Evolutionary conservation across 2,113 vertebrate species (phyloP), one percentile per base, ranked within the genome.

Genomic region (Anarhynchus alexandrinus): DNA sequence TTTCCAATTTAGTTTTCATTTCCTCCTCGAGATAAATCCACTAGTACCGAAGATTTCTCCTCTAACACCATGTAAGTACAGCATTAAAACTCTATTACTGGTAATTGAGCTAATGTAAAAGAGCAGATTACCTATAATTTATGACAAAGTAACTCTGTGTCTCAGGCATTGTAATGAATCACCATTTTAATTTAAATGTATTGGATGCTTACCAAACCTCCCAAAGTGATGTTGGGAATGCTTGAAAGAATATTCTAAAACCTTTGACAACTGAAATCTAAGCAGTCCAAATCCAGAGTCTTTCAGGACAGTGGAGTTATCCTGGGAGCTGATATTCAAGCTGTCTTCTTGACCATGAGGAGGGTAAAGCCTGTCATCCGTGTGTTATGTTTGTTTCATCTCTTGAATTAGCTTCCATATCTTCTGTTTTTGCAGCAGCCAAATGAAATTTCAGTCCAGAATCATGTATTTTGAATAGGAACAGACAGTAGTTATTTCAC

Each of bases 21-120:
- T 95, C 70, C 83, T 95, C 5, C 4, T 96, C 96, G 86, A 95
- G 58, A 96, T 94, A 97, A 97, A 97, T 98, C 96, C 94, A 94
- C 95, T 92, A 84, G 61, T 85, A 91, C 90, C 1, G 23, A 70
- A 7, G 30, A 95, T 96, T 97, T 97, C 85, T 96, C 92, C 95
- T 97, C 96, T 97, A 98, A 97, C 78, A 97, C 94, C 94, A 42
- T 96, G n/a, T 96, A 98, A 98, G 98, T 97, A 97, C 93, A 96
- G 94, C 97, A 98, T 98, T 98, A 98, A 98, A 98, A 98, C 96
- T 95, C 97, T 98, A 97, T 98, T 98, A 98, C 94, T 96, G 91
- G 93, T 98, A 98, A 98, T 98, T 97, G 95, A 98, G 77, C 95
- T 98, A 97, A 98, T 97, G 92, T 96, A 97, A 98, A 97, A 98